Evolutionary conservation across 2,888 invertebrate species (phyloP), one percentile per base, ranked within the genome.

Genomic region (Ectropis crepuscularia): DNA sequence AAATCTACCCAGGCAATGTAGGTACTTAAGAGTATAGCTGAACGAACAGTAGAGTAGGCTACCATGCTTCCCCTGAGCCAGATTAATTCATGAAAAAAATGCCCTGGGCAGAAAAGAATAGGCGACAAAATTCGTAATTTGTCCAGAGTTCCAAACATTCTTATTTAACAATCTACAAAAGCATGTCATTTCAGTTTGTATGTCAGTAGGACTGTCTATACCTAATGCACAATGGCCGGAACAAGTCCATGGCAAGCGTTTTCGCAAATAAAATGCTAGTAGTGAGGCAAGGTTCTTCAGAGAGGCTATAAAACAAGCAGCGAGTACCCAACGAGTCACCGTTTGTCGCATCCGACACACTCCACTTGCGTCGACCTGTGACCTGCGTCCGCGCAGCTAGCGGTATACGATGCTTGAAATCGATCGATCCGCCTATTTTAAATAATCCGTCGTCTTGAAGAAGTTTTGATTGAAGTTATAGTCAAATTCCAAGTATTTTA

Each of bases 341-440:
- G 55, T 64, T 64, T 8, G 57, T 10, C 42, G 12, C 47, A 67
- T 71, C 63, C 48, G 71, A 48, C 46, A 59, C 64, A 69, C 46
- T 66, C 69, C 55, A 69, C 55, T 71, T 65, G 50, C 41, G 37
- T 39, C 51, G 71, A 71, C 71, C 69, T 67, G 55, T 58, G 48
- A 67, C 67, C 69, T 67, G 59, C 16, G 16, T 28, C 16, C 16
- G 16, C 16, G 16, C 43, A 45, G 48, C 55, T 65, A 66, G 65
- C 69, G 69, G 69, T 55, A 57, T 53, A 57, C 39, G 48, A 49
- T 11, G 55, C 59, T 59, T 54, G 47, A 63, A 57, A 63, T 69
- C 48, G 60, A 36, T 64, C 50, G 49, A 39, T 55, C 54, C 10
- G 16, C 11, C 45, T 28, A 28, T 28, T 28, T 28, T 28, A 28